Conservation (phyloP, 2,888 invertebrate genomes). For the Iselma pallidipennis region DNA sequence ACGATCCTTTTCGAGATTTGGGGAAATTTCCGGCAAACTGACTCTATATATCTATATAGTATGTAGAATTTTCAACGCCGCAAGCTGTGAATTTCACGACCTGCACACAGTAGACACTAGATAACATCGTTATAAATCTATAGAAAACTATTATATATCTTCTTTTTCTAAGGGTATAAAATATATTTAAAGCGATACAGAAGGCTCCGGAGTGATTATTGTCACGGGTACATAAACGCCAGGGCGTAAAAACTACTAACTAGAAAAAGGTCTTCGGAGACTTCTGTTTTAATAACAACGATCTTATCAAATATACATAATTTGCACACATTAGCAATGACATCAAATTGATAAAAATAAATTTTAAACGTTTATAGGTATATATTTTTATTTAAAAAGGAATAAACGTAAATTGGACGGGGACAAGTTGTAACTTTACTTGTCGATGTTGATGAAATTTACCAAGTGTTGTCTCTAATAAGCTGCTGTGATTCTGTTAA, state of each 20-base stretch:
- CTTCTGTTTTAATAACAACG: constrained; percentile 37
- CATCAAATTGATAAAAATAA: too few species aligned
- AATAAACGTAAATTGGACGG: neutral
- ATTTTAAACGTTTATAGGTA: too few species aligned
- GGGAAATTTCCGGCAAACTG: neutral
- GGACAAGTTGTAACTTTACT: neutral
- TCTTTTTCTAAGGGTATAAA: constrained; percentile 55
- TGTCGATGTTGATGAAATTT: neutral
- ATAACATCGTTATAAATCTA: constrained; percentile 56
- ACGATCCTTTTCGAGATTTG: too few species aligned
- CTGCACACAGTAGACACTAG: constrained; percentile 46
- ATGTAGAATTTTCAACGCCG: constrained; percentile 26
- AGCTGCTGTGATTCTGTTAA: constrained; percentile 5
- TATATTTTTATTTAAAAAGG: neutral
- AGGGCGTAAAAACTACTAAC: constrained; percentile 12
- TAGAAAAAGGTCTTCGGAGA: constrained; percentile 30
- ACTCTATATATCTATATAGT: neutral
- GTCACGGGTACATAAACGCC: constrained; percentile 20
- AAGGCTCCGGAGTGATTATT: constrained; percentile 42
- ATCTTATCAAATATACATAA: constrained; percentile 33
- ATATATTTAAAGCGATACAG: constrained; percentile 52
- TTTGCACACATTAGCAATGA: constrained; percentile 12
- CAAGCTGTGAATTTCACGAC: constrained; percentile 36
- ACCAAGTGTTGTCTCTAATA: neutral
- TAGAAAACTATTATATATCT: constrained; percentile 56